Percentiles rank a stretch among this genome's conserved stretches.
phyloP scores from a whole-genome alignment of 2,888 invertebrate species.

The Drosophila siamana region DNA sequence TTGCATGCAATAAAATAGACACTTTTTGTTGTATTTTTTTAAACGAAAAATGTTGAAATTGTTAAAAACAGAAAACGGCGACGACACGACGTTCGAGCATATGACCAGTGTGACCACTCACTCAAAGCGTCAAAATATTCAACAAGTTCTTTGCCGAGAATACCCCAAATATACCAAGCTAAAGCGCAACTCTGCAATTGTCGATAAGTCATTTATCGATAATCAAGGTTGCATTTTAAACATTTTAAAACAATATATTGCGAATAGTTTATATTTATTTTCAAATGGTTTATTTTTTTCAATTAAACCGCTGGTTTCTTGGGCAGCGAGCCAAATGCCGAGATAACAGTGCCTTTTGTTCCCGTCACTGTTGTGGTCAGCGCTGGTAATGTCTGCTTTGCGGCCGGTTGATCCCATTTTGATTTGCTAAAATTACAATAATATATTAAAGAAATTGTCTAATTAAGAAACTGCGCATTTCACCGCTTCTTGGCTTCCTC shows the following conservation, averaged over 20 bases:
- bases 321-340: slow-evolving; percentile 95
- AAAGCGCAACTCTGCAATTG: slow-evolving; percentile 1
- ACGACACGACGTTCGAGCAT: slow-evolving; percentile 57
- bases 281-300: background rate
- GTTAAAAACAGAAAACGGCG: slow-evolving; percentile 64
- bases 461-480: background rate
- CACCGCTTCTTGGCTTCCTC: slow-evolving; percentile 92
- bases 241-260: background rate
- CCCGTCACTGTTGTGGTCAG: slow-evolving; percentile 93
- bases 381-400: slow-evolving; percentile 87
- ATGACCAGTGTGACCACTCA: slow-evolving; percentile 51
- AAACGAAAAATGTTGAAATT: slow-evolving; percentile 68
- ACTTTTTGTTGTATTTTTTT: slow-evolving; percentile 52
- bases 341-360: slow-evolving; percentile 96
- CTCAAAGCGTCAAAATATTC: slow-evolving; percentile 20
- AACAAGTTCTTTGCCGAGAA: slow-evolving; percentile 14
- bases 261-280: slow-evolving; percentile 2
- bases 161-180: slow-evolving; percentile 18
- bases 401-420: slow-evolving; percentile 95
- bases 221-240: background rate
- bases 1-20: slow-evolving; percentile 64
- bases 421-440: slow-evolving; percentile 88
- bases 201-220: slow-evolving; percentile 23
- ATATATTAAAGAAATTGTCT: background rate
- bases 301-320: slow-evolving; percentile 88